phyloP scores from a whole-genome alignment of 2,888 invertebrate species.

The Lycocerus yunnanus region DNA sequence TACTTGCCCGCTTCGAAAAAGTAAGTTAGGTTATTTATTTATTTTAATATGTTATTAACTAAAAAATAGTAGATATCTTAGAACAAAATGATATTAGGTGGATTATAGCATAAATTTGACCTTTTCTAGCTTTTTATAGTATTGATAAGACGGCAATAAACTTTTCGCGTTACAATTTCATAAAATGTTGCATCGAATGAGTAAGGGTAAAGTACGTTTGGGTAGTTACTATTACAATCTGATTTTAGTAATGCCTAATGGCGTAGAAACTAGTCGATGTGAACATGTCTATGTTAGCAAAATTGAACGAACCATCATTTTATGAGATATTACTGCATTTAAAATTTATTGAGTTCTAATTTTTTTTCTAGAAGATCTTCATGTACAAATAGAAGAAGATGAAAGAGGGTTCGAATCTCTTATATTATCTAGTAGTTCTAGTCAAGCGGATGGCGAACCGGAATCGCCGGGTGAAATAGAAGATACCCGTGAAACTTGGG shows the following conservation, averaged over 20 bases:
- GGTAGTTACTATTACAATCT: neutral
- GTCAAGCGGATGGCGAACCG: slow-evolving; percentile 53
- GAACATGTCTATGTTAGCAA: neutral
- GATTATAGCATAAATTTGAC: neutral
- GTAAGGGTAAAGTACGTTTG: neutral
- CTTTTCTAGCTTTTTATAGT: neutral
- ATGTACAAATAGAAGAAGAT: slow-evolving; percentile 56
- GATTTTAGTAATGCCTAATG: neutral
- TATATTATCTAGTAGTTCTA: slow-evolving; percentile 52
- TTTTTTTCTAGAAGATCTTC: slow-evolving; percentile 51
- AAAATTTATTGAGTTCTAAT: neutral
- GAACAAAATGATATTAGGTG: neutral
- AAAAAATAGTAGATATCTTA: neutral
- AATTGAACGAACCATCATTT: neutral
- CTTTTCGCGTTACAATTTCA: neutral
- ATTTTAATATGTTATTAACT: neutral
- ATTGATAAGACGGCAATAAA: neutral
- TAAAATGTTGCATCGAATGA: neutral
- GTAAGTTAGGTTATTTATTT: slow-evolving; percentile 57
- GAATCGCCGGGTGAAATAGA: slow-evolving; percentile 44
- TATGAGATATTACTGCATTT: neutral
- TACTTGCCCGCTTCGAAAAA: slow-evolving; percentile 62
- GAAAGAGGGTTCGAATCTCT: slow-evolving; percentile 53
- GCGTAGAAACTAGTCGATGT: neutral
- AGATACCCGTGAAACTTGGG: slow-evolving; percentile 78